Evolutionary conservation across 2,888 invertebrate species (phyloP).

Genomic region (Folsomia candida): DNA sequence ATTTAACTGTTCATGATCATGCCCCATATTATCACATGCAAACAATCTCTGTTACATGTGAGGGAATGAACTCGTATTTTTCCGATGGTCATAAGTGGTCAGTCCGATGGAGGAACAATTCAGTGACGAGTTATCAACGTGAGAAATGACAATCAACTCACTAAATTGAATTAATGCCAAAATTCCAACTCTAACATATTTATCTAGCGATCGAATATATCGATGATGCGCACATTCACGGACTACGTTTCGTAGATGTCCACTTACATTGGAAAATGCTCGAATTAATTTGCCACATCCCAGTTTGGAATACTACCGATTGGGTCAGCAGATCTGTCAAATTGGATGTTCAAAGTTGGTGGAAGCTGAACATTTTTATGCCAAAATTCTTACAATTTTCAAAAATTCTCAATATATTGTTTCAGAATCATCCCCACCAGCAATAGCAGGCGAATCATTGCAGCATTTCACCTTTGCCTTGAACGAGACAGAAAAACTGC

Average conservation of each 20-base stretch:
- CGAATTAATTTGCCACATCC: conserved; percentile 32
- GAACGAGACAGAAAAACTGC: conserved; percentile 24
- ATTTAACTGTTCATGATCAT: conserved; percentile 16
- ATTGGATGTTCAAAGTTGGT: conserved; percentile 18
- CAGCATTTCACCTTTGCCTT: conserved; percentile 10
- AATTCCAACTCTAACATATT: not conserved
- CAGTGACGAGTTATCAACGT: conserved; percentile 26
- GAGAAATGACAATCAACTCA: conserved; percentile 1
- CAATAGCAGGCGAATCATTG: conserved; percentile 1
- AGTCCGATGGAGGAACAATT: conserved; percentile 16
- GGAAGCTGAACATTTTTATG: not conserved
- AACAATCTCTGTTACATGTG: conserved; percentile 10
- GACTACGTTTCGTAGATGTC: conserved; percentile 7
- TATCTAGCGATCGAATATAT: conserved; percentile 9
- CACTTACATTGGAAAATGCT: conserved; percentile 27
- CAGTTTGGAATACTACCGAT: conserved; percentile 40
- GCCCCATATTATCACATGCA: conserved; percentile 8
- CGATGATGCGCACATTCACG: conserved; percentile 13
- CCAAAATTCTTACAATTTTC: too few species aligned
- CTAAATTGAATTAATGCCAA: too few species aligned
- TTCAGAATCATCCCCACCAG: conserved; percentile 10
- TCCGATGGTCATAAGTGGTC: conserved; percentile 21
- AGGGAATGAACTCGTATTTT: conserved; percentile 17
- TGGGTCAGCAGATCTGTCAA: conserved; percentile 27
- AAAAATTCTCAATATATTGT: too few species aligned